Evolutionary conservation across 2,888 invertebrate species (phyloP).

Genomic region (Luperina nickerlii): DNA sequence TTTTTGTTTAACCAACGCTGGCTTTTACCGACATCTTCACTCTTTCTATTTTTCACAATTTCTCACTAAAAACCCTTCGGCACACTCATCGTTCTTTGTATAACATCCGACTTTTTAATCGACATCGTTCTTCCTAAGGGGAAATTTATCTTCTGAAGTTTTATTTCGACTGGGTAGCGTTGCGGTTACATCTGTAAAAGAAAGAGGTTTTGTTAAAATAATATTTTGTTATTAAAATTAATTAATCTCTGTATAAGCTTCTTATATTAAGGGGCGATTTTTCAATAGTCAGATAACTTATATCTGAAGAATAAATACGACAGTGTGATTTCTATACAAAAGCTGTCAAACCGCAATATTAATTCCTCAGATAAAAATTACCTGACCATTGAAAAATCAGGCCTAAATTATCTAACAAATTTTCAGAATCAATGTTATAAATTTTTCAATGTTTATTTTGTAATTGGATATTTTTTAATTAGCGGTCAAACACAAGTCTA

Average conservation of each 20-base stretch:
- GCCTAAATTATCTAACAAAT: not conserved
- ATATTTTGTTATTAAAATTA: not conserved
- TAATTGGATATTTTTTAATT: not conserved
- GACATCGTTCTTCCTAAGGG: slow-evolving; percentile 74
- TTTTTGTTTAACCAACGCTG: slow-evolving; percentile 86
- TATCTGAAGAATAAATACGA: too few relatives aligned
- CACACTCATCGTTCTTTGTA: slow-evolving; percentile 79
- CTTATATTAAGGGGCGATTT: too few relatives aligned
- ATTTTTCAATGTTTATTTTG: not conserved
- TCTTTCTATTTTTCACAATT: slow-evolving; percentile 78
- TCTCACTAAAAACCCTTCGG: slow-evolving; percentile 78
- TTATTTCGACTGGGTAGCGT: slow-evolving; percentile 48
- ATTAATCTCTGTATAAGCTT: too few relatives aligned
- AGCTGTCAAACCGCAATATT: too few relatives aligned
- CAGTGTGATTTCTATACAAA: too few relatives aligned
- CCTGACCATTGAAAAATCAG: too few relatives aligned
- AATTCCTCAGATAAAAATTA: too few relatives aligned
- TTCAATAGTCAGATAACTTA: too few relatives aligned
- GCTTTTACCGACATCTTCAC: slow-evolving; percentile 86
- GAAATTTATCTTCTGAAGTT: slow-evolving; percentile 62
- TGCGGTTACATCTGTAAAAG: slow-evolving; percentile 81
- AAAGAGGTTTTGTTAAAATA: slow-evolving; percentile 45
- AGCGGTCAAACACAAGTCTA: not conserved
- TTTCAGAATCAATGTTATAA: not conserved
- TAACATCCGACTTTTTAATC: slow-evolving; percentile 72